Conservation (phyloP, 2,888 invertebrate genomes). For the Cataglyphis livida region DNA sequence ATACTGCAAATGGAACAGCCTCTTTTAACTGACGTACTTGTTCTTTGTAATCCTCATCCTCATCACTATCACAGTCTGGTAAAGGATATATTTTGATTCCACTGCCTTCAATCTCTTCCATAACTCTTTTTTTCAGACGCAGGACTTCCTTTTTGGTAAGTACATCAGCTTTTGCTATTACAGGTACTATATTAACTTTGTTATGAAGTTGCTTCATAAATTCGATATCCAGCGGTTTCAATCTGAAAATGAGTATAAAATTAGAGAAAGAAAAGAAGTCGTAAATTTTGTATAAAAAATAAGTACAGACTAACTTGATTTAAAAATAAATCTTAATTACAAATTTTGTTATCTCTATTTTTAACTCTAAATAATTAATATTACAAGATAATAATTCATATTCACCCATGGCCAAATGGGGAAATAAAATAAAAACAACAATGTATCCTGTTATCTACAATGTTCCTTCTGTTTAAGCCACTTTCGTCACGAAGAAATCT, state of each 20-base stretch:
- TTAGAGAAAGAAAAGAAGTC: not conserved
- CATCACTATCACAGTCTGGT: conserved; percentile 98
- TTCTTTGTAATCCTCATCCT: conserved; percentile 98
- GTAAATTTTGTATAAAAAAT: not conserved
- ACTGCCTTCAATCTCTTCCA: conserved; percentile 96
- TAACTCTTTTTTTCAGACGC: conserved; percentile 93
- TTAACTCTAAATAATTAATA: conserved; percentile 1
- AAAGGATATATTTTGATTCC: conserved; percentile 97
- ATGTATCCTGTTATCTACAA: conserved; percentile 98
- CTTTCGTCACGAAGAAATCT: conserved; percentile 96
- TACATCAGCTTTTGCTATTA: conserved; percentile 99
- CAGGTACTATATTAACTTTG: conserved; percentile 98
- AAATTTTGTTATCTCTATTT: not conserved
- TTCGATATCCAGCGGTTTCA: conserved; percentile 97
- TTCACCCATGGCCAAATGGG: conserved; percentile 99
- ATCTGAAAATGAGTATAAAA: conserved; percentile 86
- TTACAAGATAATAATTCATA: conserved; percentile 78
- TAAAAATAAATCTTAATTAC: not conserved
- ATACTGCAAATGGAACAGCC: conserved; percentile 99
- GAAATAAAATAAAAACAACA: conserved; percentile 99
- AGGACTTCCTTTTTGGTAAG: conserved; percentile 96
- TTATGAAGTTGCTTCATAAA: conserved; percentile 98
- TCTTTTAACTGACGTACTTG: conserved; percentile 96
- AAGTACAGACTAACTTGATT: not conserved
- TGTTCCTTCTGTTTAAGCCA: conserved; percentile 97